These are phyloP conservation scores for Platynereis dumerilii DNA, from an alignment of 2,888 invertebrate species.

Conservation along the genomic window DNA sequence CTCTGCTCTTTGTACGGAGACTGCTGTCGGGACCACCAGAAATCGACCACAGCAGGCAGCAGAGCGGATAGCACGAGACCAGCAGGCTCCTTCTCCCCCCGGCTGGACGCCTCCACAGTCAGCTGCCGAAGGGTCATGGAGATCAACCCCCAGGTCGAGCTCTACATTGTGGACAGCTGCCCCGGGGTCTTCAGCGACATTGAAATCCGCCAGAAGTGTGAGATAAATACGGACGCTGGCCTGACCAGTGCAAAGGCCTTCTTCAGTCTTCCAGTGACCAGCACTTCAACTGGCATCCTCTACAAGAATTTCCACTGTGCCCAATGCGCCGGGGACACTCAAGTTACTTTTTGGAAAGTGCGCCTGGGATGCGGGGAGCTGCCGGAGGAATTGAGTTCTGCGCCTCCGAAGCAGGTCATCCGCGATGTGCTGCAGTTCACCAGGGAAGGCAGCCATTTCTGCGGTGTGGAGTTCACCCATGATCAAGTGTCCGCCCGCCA, in stretches of 20 bases:
- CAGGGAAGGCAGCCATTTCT: constrained; percentile 1
- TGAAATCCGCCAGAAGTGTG: constrained; percentile 28
- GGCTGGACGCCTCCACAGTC: constrained; percentile 4
- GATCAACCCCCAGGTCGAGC: constrained; percentile 29
- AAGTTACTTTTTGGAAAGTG: constrained; percentile 32
- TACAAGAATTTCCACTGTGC: constrained; percentile 50
- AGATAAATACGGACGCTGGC: constrained; percentile 10
- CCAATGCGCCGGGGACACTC: constrained; percentile 40
- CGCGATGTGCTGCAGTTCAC: constrained; percentile 3
- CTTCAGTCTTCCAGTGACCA: constrained; percentile 39
- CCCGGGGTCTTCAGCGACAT: constrained; percentile 34
- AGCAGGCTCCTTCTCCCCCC: background rate
- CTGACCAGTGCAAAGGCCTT: constrained; percentile 23
- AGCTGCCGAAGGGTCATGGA: constrained; percentile 16
- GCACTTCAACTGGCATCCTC: constrained; percentile 29
- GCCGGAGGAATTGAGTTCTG: background rate
- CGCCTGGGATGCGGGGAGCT: constrained; percentile 15
- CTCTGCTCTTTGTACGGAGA: constrained; percentile 41
- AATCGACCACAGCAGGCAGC: background rate
- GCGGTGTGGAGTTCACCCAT: constrained; percentile 13
- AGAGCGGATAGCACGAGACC: background rate
- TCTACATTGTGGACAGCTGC: constrained; percentile 39
- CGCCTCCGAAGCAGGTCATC: background rate
- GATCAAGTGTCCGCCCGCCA: constrained; percentile 7
- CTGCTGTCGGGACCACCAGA: constrained; percentile 42